Evolutionary conservation across 2,113 vertebrate species (phyloP), one percentile per base, ranked within the genome.

Genomic region (Phylloscopus trochiloides): DNA sequence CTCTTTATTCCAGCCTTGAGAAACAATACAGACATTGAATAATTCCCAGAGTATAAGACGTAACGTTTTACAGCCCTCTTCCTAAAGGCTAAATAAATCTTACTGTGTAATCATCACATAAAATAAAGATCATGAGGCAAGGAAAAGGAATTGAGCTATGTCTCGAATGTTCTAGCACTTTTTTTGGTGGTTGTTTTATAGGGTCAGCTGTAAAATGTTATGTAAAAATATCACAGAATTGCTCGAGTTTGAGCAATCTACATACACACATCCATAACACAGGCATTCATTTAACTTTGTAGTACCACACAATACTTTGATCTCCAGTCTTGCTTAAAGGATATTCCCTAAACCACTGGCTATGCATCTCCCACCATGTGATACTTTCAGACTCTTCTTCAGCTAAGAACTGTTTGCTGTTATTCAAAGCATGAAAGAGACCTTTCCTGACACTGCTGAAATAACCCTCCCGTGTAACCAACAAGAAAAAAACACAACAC

Each of bases 171-270:
- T 59, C n/a, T 34, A 72, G 29, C 9, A 28, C 5, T 20, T 55
- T 50, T 61, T 43, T 36, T 28, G 5, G 21, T 43, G 5, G 8
- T 17, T 81, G 29, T 43, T 92, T 57, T 38, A 42, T 8, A 70
- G 13, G 4, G 36, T 52, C 51, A 57, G n/a, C 51, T 45, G 16
- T 24, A 71, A 66, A 18, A 52, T 21, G 3, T 50, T 71, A 36
- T 57, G 31, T n/a, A 67, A 57, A 74, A 47, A 14, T 24, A n/a
- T 14, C 31, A 74, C 34, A 79, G 20, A 79, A 77, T 31, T 47
- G 50, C 34, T 25, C 0, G 0, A 34, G 9, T 80, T 40, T 59
- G 32, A 72, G 38, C 48, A 38, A 91, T 10, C 24, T n/a, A 28
- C 17, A 54, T 17, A 68, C 9, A 17, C 36, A 65, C 10, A 48